Evolutionary conservation across 2,888 invertebrate species (phyloP).

Genomic region (Perizoma affinitatum): DNA sequence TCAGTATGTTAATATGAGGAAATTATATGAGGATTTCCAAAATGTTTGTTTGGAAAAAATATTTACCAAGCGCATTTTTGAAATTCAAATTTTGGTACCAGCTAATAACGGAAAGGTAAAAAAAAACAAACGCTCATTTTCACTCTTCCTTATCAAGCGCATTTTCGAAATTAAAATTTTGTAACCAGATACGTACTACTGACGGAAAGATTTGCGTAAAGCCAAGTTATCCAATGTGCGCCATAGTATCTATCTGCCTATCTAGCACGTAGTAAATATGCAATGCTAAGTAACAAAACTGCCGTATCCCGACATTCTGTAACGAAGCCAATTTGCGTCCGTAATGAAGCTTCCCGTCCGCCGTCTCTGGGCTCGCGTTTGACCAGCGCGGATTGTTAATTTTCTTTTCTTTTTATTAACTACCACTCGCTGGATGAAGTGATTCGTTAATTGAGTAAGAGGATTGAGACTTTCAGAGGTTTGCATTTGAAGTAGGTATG

Average conservation of each 20-base stretch:
- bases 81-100: no score
- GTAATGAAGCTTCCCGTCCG: slow-evolving; percentile 52
- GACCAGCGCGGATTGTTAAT: slow-evolving; percentile 18
- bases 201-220: no score
- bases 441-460: slow-evolving; percentile 17
- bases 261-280: not conserved
- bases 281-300: slow-evolving; percentile 32
- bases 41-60: no score
- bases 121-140: no score
- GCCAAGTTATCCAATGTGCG: no score
- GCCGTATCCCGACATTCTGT: slow-evolving; percentile 42
- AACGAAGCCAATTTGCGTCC: slow-evolving; percentile 65
- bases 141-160: no score
- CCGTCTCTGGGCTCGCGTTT: slow-evolving; percentile 20
- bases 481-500: slow-evolving; percentile 1
- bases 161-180: no score
- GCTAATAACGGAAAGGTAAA: no score
- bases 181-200: no score
- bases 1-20: no score
- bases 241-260: not conserved
- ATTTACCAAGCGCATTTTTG: no score
- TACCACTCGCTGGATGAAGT: slow-evolving; percentile 27
- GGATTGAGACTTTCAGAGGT: not conserved
- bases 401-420: slow-evolving; percentile 22
- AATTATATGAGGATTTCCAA: no score